Base-by-base conservation (phyloP, 2,113 vertebrate genomes). In the Phoenicopterus ruber region DNA sequence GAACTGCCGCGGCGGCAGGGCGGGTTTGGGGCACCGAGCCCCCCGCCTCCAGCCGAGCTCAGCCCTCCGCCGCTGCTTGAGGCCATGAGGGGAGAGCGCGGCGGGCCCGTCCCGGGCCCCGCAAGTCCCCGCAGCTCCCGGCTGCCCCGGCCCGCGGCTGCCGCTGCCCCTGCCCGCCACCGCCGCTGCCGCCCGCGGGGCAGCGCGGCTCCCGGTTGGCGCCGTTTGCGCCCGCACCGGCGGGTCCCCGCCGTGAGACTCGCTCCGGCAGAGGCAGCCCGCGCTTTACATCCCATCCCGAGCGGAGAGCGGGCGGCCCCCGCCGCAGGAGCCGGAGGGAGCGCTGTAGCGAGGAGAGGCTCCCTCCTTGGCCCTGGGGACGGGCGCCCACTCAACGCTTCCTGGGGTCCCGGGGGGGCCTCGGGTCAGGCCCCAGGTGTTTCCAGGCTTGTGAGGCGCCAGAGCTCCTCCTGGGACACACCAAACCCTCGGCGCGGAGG, bases 211-310 rank as follows among this genome's bases (percentile, higher is more conserved):
- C 63, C 78, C 40, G 19, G 40, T 44, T 16, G 34, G 31, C 18
- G 38, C 44, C 13, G 10, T 44, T 36, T 19, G 17, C 20, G 20
- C 15, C 62, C 46, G 13, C 58, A 14, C 40, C 12, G 20, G 22
- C 29, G 5, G 24, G 11, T 63, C 65, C 21, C 38, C 54, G 24
- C 11, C 6, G 62, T 5, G 6, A 24, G 22, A 12, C 5, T 2
- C 12, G 17, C 1, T 32, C 19, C 9, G 2, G 6, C 6, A 10
- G 32, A 54, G 36, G 6, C 8, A 6, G 62, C 7, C 22, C 5
- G 11, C 9, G 10, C 34, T 62, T 36, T 44, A 31, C 50, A 38
- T 5, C 38, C 28, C 6, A 17, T 1, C 42, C 26, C 32, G 20
- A 36, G 38, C 12, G 7, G 13, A 26, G 49, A n/a, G 31, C 26